Base-by-base conservation (phyloP, 2,797 vertebrate species). In the Valencia hispanica region DNA sequence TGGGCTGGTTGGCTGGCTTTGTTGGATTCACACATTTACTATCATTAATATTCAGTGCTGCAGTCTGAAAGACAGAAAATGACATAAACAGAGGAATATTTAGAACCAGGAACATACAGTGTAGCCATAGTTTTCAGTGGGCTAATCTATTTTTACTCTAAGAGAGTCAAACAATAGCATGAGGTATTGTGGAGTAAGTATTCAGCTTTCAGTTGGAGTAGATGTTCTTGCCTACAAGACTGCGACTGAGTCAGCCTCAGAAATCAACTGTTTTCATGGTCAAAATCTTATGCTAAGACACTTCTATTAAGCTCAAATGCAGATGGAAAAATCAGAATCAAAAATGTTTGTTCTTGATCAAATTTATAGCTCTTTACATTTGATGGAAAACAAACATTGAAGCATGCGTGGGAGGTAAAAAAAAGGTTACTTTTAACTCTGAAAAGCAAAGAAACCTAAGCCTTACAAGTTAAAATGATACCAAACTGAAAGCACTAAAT, bases 21-120 rank as follows among this genome's bases (percentile, higher is more conserved):
- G 47, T 27, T n/a, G 53, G 59, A 78, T 70, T 73, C 4, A 17
- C 2, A 27, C 48, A 79, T 75, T 86, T 83, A 39, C 45, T 66
- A 25, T 72, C 34, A 66, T 79, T 87, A 71, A 80, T 25, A 20
- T 81, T 10, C 0, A 74, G 41, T 79, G 79, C 77, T 43, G 82
- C 70, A 74, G 68, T 72, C 93, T 94, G 79, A 70, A 83, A 86
- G 57, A 90, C 3, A 85, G 74, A 9, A 86, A 72, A 20, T 73
- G 70, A 15, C 55, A 25, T 2, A 57, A 72, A 65, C 22, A 53
- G 0, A 69, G 12, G 0, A 3, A 0, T 1, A 47, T 47, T 65
- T 10, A 65, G 20, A 20, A 39, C 25, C 17, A 65, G 34, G 20
- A 65, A 36, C 61, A 30, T 30, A 12, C 30, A 25, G 1, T 18